These are phyloP conservation scores for Tenthredo scrophulariae DNA, from an alignment of 2,888 invertebrate species.

Conservation along the genomic window DNA sequence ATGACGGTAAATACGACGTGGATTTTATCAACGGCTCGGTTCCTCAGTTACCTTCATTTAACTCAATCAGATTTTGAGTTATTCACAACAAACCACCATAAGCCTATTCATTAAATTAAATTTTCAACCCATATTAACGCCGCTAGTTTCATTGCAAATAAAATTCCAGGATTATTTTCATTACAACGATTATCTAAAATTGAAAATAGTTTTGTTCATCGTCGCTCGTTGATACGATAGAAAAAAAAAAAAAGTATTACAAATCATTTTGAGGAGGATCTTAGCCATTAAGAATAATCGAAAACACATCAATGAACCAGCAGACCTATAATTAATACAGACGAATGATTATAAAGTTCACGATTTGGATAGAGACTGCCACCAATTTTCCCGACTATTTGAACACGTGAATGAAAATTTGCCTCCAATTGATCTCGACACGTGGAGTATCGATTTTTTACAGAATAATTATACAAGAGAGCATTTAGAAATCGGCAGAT, in stretches of 20 bases:
- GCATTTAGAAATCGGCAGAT: not conserved
- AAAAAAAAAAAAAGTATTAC: not conserved
- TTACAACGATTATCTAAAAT: not conserved
- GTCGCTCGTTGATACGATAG: not conserved
- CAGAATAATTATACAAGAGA: not conserved
- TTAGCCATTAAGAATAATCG: not conserved
- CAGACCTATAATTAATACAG: not conserved
- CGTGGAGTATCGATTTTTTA: not conserved
- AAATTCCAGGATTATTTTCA: not conserved
- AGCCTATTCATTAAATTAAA: not conserved
- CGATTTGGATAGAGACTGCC: too few species aligned
- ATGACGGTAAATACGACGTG: constrained; percentile 25
- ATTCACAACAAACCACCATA: constrained; percentile 1
- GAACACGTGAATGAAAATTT: not conserved
- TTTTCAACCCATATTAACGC: not conserved
- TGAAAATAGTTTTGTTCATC: not conserved
- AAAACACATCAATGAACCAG: not conserved
- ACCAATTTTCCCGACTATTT: not conserved
- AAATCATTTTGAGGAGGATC: not conserved
- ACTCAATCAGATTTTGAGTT: constrained; percentile 19
- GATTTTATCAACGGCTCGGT: constrained; percentile 31
- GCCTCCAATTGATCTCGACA: not conserved
- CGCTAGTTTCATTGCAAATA: not conserved
- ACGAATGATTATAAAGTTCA: too few species aligned
- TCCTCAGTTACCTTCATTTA: not conserved